Evolutionary conservation across 2,888 invertebrate genomes (phyloP), one percentile per base, ranked within the genome.

Genomic region (Choreutis nemorana): DNA sequence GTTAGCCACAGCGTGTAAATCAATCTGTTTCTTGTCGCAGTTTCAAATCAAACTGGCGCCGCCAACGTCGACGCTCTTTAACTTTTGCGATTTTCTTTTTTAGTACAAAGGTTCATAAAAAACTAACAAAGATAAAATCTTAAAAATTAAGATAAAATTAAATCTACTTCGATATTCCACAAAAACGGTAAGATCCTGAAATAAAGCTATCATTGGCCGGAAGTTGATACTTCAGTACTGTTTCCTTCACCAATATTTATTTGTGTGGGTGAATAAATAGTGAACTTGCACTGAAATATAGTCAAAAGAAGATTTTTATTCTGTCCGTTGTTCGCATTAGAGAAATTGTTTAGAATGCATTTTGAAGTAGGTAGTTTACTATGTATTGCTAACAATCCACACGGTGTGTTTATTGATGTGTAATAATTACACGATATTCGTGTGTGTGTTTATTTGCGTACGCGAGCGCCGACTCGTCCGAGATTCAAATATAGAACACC

Each of bases 381-480:
- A 33, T 18, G 18, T 23, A n/a, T 31, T 8, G n/a, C n/a, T n/a
- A n/a, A n/a, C n/a, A n/a, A n/a, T n/a, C n/a, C n/a, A n/a, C n/a
- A n/a, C n/a, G n/a, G 23, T 23, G 23, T 23, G 4, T n/a, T n/a
- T n/a, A n/a, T n/a, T 21, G 20, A 26, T 26, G 15, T 12, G n/a
- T n/a, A n/a, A n/a, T n/a, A n/a, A n/a, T n/a, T n/a, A n/a, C n/a
- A n/a, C 67, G 70, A 70, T 71, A 63, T 64, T 66, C 61, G 59
- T 77, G 77, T 77, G 78, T 78, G 77, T 68, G 78, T 77, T 77
- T 78, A 78, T 78, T 77, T 78, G 77, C 75, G 78, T 77, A 73
- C 72, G 68, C 73, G 71, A 75, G 77, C 78, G 72, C 75, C 77
- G 75, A 77, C 77, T 75, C 77, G 78, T 71, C 77, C 78, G 77